Percentiles rank a stretch among this genome's conserved stretches.
phyloP scores from a whole-genome alignment of 1,140 invertebrate genomes.

The Drosophila yakuba region DNA sequence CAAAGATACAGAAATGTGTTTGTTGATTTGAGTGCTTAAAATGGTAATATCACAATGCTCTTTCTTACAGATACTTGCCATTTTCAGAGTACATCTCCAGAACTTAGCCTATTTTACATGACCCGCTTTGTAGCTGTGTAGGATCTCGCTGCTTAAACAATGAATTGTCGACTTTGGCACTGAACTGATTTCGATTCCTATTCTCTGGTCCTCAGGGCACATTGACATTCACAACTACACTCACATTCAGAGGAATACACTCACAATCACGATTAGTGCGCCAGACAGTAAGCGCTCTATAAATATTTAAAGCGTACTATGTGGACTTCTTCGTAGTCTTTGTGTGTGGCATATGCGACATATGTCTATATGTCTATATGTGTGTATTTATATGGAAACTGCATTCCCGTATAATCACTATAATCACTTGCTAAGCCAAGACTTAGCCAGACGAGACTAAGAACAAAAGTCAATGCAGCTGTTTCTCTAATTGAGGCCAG shows the following conservation, averaged over 20 bases:
- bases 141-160: conserved; percentile 15
- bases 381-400: conserved; percentile 12
- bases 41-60: too few species aligned
- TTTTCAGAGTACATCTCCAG: too few species aligned
- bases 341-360: conserved; percentile 3
- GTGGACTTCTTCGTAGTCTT: conserved; percentile 12
- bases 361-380: conserved; percentile 4
- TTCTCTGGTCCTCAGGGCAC: neutral
- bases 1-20: neutral
- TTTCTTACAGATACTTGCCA: too few species aligned
- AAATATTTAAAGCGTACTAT: conserved; percentile 63
- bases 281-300: conserved; percentile 39
- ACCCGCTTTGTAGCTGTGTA: neutral
- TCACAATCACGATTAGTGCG: conserved; percentile 9
- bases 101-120: neutral
- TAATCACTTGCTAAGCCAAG: conserved; percentile 29
- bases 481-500: conserved; percentile 43
- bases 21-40: too few species aligned
- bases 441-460: conserved; percentile 42
- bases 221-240: conserved; percentile 11
- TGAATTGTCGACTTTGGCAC: conserved; percentile 60
- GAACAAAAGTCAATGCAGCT: conserved; percentile 53
- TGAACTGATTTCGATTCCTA: conserved; percentile 52
- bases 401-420: conserved; percentile 46
- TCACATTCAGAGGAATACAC: conserved; percentile 8